Evolutionary conservation across 92 coral and sea anemone genomes (phyloP).

Genomic region (Epizoanthus scotinus): DNA sequence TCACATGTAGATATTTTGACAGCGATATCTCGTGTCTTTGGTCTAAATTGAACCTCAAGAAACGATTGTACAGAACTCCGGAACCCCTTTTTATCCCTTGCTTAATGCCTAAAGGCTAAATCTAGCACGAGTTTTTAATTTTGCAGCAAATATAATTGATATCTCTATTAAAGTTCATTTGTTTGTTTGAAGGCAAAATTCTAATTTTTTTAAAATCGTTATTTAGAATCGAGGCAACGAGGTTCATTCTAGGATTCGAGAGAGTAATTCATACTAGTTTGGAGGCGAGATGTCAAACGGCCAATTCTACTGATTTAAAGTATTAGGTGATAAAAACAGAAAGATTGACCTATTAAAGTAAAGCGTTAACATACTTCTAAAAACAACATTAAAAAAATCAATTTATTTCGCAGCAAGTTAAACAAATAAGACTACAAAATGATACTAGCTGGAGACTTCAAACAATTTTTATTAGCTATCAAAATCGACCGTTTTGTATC

Average conservation of each 20-base stretch:
- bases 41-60: background rate
- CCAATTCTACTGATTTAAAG: conserved; percentile 17
- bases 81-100: conserved; percentile 13
- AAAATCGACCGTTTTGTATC: conserved; percentile 44
- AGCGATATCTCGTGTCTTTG: conserved; percentile 1
- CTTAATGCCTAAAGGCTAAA: conserved; percentile 10
- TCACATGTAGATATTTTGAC: conserved; percentile 34
- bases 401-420: conserved; percentile 64
- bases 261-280: conserved; percentile 8
- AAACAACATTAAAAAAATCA: conserved; percentile 68
- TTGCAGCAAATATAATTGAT: conserved; percentile 66
- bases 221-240: conserved; percentile 44
- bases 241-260: conserved; percentile 32
- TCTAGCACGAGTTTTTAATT: conserved; percentile 63
- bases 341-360: conserved; percentile 33
- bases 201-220: conserved; percentile 55
- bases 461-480: conserved; percentile 57
- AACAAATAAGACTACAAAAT: conserved; percentile 65
- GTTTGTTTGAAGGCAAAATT: conserved; percentile 58
- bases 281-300: background rate
- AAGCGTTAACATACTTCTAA: conserved; percentile 40
- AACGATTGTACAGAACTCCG: conserved; percentile 4
- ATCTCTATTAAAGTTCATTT: conserved; percentile 77
- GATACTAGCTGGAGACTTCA: conserved; percentile 54
- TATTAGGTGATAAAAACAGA: conserved; percentile 7